Conservation (phyloP, 37 sponge, comb jelly and placozoan species). For the Geodia barretti region DNA sequence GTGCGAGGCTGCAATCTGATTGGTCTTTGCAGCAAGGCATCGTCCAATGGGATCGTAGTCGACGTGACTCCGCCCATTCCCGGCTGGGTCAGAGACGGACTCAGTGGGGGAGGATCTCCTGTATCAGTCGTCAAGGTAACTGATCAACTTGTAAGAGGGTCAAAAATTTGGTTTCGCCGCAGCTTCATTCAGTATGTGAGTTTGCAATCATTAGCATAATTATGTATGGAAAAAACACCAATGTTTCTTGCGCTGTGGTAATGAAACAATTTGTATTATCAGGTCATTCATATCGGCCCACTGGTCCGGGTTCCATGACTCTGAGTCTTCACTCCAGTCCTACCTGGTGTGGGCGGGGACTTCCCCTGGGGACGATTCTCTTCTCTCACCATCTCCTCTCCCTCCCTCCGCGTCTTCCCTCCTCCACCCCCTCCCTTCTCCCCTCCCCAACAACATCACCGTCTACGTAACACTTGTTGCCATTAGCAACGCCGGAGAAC, state of each 20-base stretch:
- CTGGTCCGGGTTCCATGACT: slow-evolving; percentile 83
- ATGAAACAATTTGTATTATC: no score
- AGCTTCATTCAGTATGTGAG: no score
- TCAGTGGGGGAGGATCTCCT: no score
- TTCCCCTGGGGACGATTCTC: slow-evolving; percentile 18
- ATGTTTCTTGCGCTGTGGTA: no score
- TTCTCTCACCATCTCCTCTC: slow-evolving; percentile 42
- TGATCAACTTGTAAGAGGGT: neutral
- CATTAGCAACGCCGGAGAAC: slow-evolving; percentile 47
- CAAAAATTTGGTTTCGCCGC: no score
- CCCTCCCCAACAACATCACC: neutral
- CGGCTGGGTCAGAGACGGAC: slow-evolving; percentile 53
- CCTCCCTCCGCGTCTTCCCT: slow-evolving; percentile 31
- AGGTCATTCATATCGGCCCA: slow-evolving; percentile 48
- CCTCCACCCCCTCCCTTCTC: slow-evolving; percentile 2
- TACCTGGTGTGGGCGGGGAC: slow-evolving; percentile 57
- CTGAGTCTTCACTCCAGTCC: slow-evolving; percentile 45
- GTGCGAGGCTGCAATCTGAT: slow-evolving; percentile 62
- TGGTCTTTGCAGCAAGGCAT: slow-evolving; percentile 35
- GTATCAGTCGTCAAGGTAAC: no score
- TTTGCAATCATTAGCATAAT: no score
- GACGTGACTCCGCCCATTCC: slow-evolving; percentile 76
- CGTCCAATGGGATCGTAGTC: slow-evolving; percentile 75
- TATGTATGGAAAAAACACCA: no score
- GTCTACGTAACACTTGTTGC: slow-evolving; percentile 55